These are phyloP conservation scores for Tortrix viridana DNA, from an alignment of 2,888 invertebrate genomes.

Conservation along the genomic window DNA sequence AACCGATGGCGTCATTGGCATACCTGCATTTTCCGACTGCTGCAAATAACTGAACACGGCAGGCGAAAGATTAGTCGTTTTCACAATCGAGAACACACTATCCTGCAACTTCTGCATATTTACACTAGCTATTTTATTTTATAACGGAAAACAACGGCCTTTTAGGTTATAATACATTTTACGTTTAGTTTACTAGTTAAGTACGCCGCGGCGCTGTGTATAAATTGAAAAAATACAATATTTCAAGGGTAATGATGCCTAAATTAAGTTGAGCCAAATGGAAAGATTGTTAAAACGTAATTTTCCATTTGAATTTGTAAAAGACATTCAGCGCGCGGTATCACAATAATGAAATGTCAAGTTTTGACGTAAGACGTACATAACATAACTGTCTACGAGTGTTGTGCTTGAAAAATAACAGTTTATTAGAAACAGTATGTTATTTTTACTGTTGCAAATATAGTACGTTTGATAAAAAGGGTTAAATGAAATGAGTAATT, in stretches of 20 bases:
- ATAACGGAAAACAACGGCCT: slow-evolving; percentile 47
- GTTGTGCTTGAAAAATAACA: not conserved
- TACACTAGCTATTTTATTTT: slow-evolving; percentile 39
- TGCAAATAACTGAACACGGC: slow-evolving; percentile 79
- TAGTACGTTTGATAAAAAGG: too few species aligned
- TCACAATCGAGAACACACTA: slow-evolving; percentile 75
- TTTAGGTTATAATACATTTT: slow-evolving; percentile 60
- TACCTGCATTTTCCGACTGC: slow-evolving; percentile 73
- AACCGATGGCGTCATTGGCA: slow-evolving; percentile 48
- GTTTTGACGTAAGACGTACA: not conserved
- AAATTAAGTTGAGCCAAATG: slow-evolving; percentile 18
- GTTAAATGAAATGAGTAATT: too few species aligned
- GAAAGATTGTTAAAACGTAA: slow-evolving; percentile 15
- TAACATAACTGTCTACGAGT: not conserved
- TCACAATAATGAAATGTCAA: slow-evolving; percentile 21
- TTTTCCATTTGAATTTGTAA: slow-evolving; percentile 27
- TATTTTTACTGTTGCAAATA: not conserved
- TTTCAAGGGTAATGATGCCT: not conserved
- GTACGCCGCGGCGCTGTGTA: slow-evolving; percentile 8
- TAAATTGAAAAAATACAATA: slow-evolving; percentile 14
- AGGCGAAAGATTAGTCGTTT: slow-evolving; percentile 74
- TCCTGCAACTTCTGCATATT: slow-evolving; percentile 78
- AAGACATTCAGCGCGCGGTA: slow-evolving; percentile 25
- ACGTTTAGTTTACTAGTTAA: slow-evolving; percentile 14
- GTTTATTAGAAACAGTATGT: slow-evolving; percentile 1